Conservation (phyloP, 2,888 invertebrate genomes). For the Parnassius smintheus region DNA sequence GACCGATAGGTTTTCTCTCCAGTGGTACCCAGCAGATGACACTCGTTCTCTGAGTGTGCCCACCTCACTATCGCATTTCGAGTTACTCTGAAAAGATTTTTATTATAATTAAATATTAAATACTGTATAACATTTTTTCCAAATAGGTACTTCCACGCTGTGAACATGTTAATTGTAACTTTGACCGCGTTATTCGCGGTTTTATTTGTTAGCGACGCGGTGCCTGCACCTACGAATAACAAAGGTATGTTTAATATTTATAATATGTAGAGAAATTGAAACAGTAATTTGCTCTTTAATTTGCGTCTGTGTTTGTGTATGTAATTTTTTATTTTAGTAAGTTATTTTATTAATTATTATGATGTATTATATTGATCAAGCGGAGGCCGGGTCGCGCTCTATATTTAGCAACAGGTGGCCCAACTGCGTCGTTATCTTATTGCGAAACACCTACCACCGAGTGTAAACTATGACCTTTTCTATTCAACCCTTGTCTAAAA, state of each 20-base stretch:
- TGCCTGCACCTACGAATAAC: conserved; percentile 66
- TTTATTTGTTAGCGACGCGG: conserved; percentile 54
- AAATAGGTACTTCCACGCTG: conserved; percentile 10
- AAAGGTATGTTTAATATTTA: conserved; percentile 52
- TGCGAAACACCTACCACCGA: conserved; percentile 53
- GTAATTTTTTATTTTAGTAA: not conserved
- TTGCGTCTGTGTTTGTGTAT: no score
- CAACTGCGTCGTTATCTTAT: conserved; percentile 47
- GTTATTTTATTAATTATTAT: conserved; percentile 26
- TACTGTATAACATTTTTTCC: conserved; percentile 36
- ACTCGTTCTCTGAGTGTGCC: conserved; percentile 63
- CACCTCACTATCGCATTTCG: conserved; percentile 55
- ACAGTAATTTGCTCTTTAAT: no score
- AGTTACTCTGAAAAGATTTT: conserved; percentile 16
- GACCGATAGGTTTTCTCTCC: conserved; percentile 44
- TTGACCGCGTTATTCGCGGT: conserved; percentile 74
- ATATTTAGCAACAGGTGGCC: conserved; percentile 77
- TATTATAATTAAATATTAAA: conserved; percentile 36
- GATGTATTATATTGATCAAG: conserved; percentile 65
- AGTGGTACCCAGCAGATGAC: conserved; percentile 50
- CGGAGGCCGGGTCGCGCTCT: conserved; percentile 55
- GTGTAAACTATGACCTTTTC: conserved; percentile 50
- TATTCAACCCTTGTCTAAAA: conserved; percentile 36
- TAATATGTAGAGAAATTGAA: no score
- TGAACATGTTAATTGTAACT: conserved; percentile 61